phyloP scores from a whole-genome alignment of 2,113 vertebrate genomes.

The Numenius arquata region DNA sequence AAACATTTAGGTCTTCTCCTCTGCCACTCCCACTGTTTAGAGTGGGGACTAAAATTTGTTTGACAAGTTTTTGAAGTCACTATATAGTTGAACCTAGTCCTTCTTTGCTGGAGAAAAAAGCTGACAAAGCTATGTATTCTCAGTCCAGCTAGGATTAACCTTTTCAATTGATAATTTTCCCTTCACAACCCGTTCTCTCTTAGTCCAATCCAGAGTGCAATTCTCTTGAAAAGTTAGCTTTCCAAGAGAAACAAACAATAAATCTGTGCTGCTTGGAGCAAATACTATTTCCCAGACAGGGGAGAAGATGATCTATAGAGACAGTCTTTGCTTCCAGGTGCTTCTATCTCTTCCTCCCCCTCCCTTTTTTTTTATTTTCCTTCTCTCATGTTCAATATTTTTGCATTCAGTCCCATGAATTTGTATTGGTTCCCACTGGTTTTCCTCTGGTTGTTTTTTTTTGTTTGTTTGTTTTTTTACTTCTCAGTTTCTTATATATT shows the following conservation, averaged over 20 bases:
- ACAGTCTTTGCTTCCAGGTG: background rate
- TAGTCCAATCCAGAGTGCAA: background rate
- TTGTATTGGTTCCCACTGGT: background rate
- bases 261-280: background rate
- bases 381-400: background rate
- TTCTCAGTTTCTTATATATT: background rate
- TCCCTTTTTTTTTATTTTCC: background rate
- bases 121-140: background rate
- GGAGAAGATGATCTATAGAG: background rate
- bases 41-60: background rate
- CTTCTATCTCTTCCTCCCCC: background rate
- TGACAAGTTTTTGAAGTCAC: background rate
- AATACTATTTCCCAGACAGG: background rate
- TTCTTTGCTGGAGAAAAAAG: background rate
- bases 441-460: background rate
- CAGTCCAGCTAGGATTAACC: background rate
- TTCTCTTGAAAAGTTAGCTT: background rate
- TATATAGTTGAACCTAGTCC: background rate
- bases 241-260: conserved; percentile 2
- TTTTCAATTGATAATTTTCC: conserved; percentile 21
- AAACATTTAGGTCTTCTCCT: background rate
- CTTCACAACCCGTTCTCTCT: background rate
- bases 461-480: background rate
- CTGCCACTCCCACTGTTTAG: background rate
- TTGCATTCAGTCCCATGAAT: background rate